phyloP scores from a whole-genome alignment of 2,888 invertebrate species.

The Camptogramma bilineatum region DNA sequence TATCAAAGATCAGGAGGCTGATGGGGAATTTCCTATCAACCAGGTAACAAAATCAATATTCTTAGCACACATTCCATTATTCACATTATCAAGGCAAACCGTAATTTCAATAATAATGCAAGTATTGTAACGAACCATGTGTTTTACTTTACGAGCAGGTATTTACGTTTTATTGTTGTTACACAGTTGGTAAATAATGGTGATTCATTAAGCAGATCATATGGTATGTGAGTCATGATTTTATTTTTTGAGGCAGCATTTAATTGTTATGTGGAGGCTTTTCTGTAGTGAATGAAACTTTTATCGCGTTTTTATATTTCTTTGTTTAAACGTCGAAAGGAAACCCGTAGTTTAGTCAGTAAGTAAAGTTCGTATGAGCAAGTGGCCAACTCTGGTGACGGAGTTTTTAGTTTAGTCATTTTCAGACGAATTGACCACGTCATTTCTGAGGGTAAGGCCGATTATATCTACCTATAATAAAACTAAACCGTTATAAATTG shows the following conservation, averaged over 20 bases:
- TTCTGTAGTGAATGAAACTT: neutral
- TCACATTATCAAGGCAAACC: neutral
- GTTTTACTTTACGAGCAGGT: neutral
- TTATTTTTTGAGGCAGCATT: neutral
- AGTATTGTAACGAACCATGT: neutral
- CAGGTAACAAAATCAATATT: neutral
- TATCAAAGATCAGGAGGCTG: too few relatives aligned
- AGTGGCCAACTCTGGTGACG: too few relatives aligned
- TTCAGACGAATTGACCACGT: too few relatives aligned
- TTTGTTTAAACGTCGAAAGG: too few relatives aligned
- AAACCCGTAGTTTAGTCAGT: too few relatives aligned
- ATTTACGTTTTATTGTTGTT: neutral
- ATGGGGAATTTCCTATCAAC: too few relatives aligned
- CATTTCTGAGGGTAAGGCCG: too few relatives aligned
- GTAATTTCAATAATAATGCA: neutral
- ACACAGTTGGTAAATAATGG: neutral
- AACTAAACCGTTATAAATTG: too few relatives aligned
- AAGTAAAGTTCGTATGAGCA: too few relatives aligned
- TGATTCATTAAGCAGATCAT: neutral
- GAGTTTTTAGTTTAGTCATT: too few relatives aligned
- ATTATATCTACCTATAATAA: too few relatives aligned
- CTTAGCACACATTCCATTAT: neutral
- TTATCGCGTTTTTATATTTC: neutral
- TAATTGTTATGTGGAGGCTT: neutral
- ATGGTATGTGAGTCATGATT: neutral